Base-by-base conservation (phyloP, 2,888 invertebrate genomes). In the Archaeoteleia sp. region DNA sequence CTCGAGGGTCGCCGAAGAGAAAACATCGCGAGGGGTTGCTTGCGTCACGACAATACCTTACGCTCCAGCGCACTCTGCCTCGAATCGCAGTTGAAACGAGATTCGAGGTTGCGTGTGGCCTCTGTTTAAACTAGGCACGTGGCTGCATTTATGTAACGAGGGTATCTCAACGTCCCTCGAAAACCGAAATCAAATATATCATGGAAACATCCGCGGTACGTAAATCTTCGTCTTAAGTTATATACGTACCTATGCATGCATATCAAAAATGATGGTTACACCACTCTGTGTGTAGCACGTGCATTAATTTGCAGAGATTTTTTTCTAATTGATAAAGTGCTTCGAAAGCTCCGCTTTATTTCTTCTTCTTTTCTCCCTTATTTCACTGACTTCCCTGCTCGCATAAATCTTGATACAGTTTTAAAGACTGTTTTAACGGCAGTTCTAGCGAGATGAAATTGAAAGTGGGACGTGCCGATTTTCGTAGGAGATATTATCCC, bases 71-170 rank as follows among this genome's bases (percentile, higher is more conserved):
- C 77, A 78, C 78, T 77, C 76, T 61, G 63, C 61, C 74, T 63
- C 45, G 72, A 73, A 71, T 75, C 73, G 69, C 62, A 68, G 73
- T 71, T 72, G 72, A 77, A 72, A 73, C 72, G 73, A 67, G 71
- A 72, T 69, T 70, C 70, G 63, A 70, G 53, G 48, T 63, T 70
- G 67, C 70, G 70, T 70, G 67, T 53, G 63, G 63, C 63, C 61
- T 76, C 76, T 81, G 81, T 82, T 82, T 82, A 80, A 82, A 82
- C 78, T 78, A 77, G 81, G 76, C 82, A 82, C 82, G 82, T 82
- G 82, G 78, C 82, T 62, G 66, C 78, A 81, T 82, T 82, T 82
- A 82, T 77, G 77, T 78, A 75, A 65, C 74, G 67, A 70, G 77
- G 76, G 74, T 66, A 67, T 62, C 63, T 65, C 58, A 40, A 63